phyloP scores from a whole-genome alignment of 2,888 invertebrate species.

The Rhodophaea formosa region DNA sequence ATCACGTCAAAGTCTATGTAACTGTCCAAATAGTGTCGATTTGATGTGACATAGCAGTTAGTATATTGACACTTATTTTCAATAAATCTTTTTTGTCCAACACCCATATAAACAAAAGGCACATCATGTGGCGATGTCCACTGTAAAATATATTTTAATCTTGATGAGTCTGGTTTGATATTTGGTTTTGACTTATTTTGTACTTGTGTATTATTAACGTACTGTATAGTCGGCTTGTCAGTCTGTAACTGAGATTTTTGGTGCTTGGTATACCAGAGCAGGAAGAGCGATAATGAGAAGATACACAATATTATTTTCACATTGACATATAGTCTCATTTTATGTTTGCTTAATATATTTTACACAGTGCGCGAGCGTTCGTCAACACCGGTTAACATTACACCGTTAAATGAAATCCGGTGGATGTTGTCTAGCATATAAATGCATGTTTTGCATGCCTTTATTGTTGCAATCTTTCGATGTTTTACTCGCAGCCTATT shows the following conservation, averaged over 20 bases:
- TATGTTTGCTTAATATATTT: conserved; percentile 4
- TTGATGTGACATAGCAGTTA: conserved; percentile 44
- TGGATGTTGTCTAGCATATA: too few species aligned
- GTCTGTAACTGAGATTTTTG: neutral
- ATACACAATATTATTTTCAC: neutral
- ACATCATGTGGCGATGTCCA: conserved; percentile 39
- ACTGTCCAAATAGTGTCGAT: conserved; percentile 30
- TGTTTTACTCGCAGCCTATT: too few species aligned
- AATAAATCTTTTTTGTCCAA: conserved; percentile 37
- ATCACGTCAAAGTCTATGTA: conserved; percentile 42
- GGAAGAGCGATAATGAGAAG: neutral
- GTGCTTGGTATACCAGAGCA: neutral
- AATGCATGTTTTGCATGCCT: too few species aligned
- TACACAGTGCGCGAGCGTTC: conserved; percentile 7
- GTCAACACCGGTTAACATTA: neutral
- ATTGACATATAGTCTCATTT: neutral
- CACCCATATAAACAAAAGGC: conserved; percentile 39
- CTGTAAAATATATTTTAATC: conserved; percentile 41
- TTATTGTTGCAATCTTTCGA: too few species aligned
- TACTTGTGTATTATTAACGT: neutral
- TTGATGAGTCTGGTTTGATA: neutral
- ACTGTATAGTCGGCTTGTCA: neutral
- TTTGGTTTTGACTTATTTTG: neutral
- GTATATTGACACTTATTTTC: conserved; percentile 38
- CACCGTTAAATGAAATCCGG: neutral